phyloP scores from a whole-genome alignment of 2,113 vertebrate genomes.

The Felis chaus region DNA sequence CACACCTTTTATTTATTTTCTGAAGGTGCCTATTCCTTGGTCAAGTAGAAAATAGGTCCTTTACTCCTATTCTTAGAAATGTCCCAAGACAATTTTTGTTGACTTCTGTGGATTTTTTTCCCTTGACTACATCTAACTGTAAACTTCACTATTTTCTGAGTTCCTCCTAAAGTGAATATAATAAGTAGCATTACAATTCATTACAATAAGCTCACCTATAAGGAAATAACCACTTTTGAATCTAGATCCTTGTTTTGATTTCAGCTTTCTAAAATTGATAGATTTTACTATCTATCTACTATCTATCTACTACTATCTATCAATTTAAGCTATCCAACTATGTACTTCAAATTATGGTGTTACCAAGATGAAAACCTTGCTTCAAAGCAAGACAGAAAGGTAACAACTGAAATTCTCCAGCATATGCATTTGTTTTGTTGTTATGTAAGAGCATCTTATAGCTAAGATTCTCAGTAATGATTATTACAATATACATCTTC shows the following conservation, averaged over 20 bases:
- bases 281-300: neutral
- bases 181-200: constrained; percentile 53
- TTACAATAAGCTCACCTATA: neutral
- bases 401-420: neutral
- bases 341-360: neutral
- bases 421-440: neutral
- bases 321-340: neutral
- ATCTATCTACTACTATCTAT: too few relatives aligned
- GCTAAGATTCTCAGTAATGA: neutral
- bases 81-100: neutral
- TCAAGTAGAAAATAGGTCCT: neutral
- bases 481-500: neutral
- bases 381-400: neutral
- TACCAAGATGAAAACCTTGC: neutral
- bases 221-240: neutral
- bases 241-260: neutral
- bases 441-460: neutral
- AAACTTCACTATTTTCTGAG: constrained; percentile 42
- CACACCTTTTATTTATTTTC: constrained; percentile 26
- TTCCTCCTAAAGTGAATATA: constrained; percentile 34
- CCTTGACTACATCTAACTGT: constrained; percentile 26
- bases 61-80: constrained; percentile 43
- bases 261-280: neutral
- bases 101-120: neutral
- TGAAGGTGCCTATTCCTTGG: constrained; percentile 17